A percentile compares a stretch with the other conserved stretches of the same genome.
Evolutionary conservation across 2,888 invertebrate genomes (phyloP).

Genomic region (Synanthedon tipuliformis): DNA sequence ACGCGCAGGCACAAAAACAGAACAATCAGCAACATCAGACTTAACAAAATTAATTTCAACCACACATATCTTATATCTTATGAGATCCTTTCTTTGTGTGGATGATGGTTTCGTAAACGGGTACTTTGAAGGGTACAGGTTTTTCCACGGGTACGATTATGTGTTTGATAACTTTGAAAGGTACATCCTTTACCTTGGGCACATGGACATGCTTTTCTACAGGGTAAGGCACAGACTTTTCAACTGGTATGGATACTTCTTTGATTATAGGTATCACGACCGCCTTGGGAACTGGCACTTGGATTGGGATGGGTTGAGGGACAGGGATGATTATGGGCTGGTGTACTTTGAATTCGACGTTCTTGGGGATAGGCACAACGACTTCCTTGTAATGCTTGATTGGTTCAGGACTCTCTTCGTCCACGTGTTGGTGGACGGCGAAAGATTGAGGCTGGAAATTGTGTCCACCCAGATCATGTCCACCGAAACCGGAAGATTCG

Average conservation of each 20-base stretch:
- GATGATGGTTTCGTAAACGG: slow-evolving; percentile 78
- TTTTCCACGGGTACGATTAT: slow-evolving; percentile 76
- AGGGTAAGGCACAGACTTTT: slow-evolving; percentile 79
- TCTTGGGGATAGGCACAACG: slow-evolving; percentile 73
- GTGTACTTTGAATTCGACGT: slow-evolving; percentile 70
- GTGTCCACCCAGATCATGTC: slow-evolving; percentile 39
- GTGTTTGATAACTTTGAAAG: slow-evolving; percentile 77
- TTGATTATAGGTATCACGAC: slow-evolving; percentile 77
- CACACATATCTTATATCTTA: slow-evolving; percentile 27
- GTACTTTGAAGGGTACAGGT: slow-evolving; percentile 77
- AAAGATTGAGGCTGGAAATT: slow-evolving; percentile 56
- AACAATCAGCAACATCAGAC: slow-evolving; percentile 7
- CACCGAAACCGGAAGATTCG: slow-evolving; percentile 23
- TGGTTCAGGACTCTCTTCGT: slow-evolving; percentile 76
- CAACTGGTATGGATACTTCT: slow-evolving; percentile 76
- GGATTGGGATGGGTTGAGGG: slow-evolving; percentile 76
- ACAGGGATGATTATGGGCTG: slow-evolving; percentile 70
- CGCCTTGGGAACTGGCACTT: slow-evolving; percentile 76
- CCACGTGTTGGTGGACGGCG: slow-evolving; percentile 74
- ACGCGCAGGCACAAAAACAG: slow-evolving; percentile 12
- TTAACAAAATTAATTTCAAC: slow-evolving; percentile 5
- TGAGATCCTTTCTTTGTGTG: slow-evolving; percentile 74
- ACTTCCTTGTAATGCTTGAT: slow-evolving; percentile 77
- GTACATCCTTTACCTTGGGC: slow-evolving; percentile 76
- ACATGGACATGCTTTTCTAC: slow-evolving; percentile 75